A percentile compares a stretch with the other conserved stretches of the same genome.
These are phyloP conservation scores for Delphinapterus leucas DNA, from an alignment of 2,113 vertebrate genomes.

Conservation along the genomic window DNA sequence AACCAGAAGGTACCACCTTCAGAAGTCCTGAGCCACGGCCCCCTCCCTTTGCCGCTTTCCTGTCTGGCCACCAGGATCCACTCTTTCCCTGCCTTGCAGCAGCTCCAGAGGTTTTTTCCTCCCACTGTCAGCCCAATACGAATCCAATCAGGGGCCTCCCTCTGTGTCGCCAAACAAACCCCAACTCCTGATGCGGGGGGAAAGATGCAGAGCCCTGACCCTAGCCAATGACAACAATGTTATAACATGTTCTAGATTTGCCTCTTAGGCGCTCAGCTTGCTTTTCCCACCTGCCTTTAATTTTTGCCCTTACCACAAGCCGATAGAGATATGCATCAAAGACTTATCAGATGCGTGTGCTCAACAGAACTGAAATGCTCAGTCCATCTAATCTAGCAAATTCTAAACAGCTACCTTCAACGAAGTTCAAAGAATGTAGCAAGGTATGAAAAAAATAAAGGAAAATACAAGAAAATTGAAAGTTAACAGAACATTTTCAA, in stretches of 20 bases:
- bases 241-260: slow-evolving; percentile 73
- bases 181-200: background rate
- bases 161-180: slow-evolving; percentile 35
- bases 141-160: slow-evolving; percentile 40
- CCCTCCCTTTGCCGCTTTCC: background rate
- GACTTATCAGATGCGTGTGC: slow-evolving; percentile 69
- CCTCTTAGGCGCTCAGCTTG: slow-evolving; percentile 42
- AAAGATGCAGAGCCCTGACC: slow-evolving; percentile 47
- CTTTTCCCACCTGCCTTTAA: slow-evolving; percentile 76
- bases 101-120: background rate
- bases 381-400: slow-evolving; percentile 69
- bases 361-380: slow-evolving; percentile 58
- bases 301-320: slow-evolving; percentile 68
- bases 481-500: slow-evolving; percentile 66
- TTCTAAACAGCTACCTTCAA: slow-evolving; percentile 74
- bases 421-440: slow-evolving; percentile 66
- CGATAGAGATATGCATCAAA: slow-evolving; percentile 73
- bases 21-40: background rate
- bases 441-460: slow-evolving; percentile 29
- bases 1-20: background rate
- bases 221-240: slow-evolving; percentile 70
- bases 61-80: slow-evolving; percentile 4
- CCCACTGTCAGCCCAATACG: background rate
- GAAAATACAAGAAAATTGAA: slow-evolving; percentile 56
- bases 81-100: background rate